Evolutionary conservation across 1,140 invertebrate genomes (phyloP).

Genomic region (Platyura marginata): DNA sequence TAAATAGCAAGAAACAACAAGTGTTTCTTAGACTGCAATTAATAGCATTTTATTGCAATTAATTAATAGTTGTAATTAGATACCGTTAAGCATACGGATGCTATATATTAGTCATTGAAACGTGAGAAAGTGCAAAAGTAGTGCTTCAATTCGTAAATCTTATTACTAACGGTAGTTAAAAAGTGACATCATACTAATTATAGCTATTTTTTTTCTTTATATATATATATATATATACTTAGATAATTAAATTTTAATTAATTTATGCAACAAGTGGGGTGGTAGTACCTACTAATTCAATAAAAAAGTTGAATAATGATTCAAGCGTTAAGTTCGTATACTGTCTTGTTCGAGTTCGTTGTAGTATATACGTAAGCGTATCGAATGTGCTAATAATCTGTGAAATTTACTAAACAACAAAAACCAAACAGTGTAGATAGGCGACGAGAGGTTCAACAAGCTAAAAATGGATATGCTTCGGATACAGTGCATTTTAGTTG

Average conservation of each 20-base stretch:
- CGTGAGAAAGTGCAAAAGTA: no score
- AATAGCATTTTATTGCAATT: neutral
- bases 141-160: neutral
- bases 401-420: neutral
- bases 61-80: neutral
- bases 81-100: neutral
- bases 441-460: neutral
- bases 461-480: neutral
- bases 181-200: neutral
- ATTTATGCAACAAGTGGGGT: neutral
- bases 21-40: neutral
- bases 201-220: no score
- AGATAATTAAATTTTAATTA: no score
- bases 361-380: no score
- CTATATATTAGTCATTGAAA: no score
- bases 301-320: neutral
- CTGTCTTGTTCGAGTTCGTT: neutral
- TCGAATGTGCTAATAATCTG: neutral
- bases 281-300: neutral
- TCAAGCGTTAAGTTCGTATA: neutral
- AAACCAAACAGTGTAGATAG: neutral
- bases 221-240: no score
- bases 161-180: neutral
- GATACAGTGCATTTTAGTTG: neutral
- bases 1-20: neutral